Conservation (phyloP, 1,140 invertebrate species). For the Cryptotermes secundus region DNA sequence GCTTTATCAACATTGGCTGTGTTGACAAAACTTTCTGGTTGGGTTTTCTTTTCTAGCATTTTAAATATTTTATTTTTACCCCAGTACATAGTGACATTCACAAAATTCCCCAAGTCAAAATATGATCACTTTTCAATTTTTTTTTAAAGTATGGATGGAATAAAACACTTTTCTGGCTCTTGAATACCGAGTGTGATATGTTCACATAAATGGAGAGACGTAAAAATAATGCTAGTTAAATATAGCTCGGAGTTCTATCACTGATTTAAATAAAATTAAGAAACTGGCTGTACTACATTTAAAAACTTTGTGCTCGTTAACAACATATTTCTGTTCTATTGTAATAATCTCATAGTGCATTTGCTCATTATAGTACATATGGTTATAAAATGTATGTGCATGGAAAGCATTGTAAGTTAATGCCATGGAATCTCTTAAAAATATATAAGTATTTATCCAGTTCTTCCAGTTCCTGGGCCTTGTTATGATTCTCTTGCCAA, state of each 20-base stretch:
- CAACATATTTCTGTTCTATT: background rate
- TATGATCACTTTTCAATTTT: background rate
- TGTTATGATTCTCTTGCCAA: background rate
- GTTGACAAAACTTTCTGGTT: slow-evolving; percentile 3
- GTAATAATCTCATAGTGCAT: background rate
- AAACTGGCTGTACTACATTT: background rate
- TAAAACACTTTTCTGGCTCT: background rate
- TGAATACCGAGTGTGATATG: background rate
- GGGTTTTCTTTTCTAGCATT: slow-evolving; percentile 16
- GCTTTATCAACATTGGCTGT: slow-evolving; percentile 11
- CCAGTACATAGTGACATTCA: background rate
- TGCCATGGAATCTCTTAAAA: background rate
- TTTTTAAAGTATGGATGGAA: background rate
- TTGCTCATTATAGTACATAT: background rate
- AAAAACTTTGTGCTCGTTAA: background rate
- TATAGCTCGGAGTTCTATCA: background rate
- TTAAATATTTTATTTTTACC: slow-evolving; percentile 11
- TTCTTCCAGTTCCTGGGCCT: background rate
- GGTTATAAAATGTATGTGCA: background rate
- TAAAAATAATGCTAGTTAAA: background rate
- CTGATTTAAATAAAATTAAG: background rate
- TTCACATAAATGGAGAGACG: background rate
- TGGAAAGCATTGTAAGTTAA: background rate
- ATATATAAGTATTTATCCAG: background rate
- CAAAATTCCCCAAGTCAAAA: background rate